Base-by-base conservation (phyloP, 2,113 vertebrate genomes). In the Perognathus longimembris region DNA sequence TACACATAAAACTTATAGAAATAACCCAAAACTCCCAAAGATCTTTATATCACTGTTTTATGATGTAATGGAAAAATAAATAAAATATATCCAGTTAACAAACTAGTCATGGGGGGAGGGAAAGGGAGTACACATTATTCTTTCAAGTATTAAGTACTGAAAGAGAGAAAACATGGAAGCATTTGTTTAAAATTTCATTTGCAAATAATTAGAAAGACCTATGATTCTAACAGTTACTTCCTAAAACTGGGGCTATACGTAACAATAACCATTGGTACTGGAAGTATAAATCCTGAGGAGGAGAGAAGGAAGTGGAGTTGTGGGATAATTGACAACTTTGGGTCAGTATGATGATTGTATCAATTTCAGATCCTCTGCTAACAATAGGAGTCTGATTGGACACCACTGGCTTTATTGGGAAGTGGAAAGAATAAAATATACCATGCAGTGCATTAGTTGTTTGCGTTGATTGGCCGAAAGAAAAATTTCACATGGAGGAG, bases 341-440 rank as follows among this genome's bases (percentile, higher is more conserved):
- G 98, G 97, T 98, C 98, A 97, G 96, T 97, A 97, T 98, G 95
- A 97, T 98, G 97, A 98, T 97, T 98, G 97, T 98, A 98, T 98
- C 98, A 97, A 97, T 98, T 98, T 98, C 98, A 98, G 97, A 97
- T 97, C 97, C 97, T 98, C 96, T 96, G 61, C 94, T 97, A 97
- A 98, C 98, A 98, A 98, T 98, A 98, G 98, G 96, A 96, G 97
- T 96, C 98, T 98, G 98, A 98, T 97, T 98, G 97, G 97, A 98
- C 94, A 96, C 97, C 98, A 95, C 96, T 95, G 98, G 96, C 97
- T 98, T 98, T 98, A 98, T 98, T 97, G 97, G 97, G 94, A 97
- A 98, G 97, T 97, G 97, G 97, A 97, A 96, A 96, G 97, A 95
- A 95, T 97, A 89, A 97, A 98, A 98, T 98, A 97, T 79, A 94